phyloP scores from a whole-genome alignment of 92 coral and sea anemone species.

The Actinostola sp. region DNA sequence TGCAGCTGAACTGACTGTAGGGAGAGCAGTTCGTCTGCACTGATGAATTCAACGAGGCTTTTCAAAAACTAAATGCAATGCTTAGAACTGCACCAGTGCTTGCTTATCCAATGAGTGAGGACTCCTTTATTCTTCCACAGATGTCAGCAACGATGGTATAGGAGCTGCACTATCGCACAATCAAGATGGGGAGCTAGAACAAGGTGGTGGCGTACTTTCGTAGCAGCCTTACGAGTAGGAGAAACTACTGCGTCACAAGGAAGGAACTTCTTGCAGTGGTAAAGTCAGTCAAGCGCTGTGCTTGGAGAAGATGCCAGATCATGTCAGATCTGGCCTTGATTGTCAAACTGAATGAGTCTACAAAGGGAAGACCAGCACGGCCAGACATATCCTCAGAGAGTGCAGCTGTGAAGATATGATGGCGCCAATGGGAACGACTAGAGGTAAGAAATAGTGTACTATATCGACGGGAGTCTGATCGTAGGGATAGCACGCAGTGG shows the following conservation, averaged over 20 bases:
- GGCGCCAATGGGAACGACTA: constrained; percentile 46
- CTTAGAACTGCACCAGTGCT: constrained; percentile 37
- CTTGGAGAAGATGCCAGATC: constrained; percentile 21
- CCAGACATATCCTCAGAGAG: too few species aligned
- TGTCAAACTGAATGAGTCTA: constrained; percentile 7
- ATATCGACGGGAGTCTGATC: constrained; percentile 23
- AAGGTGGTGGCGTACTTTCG: constrained; percentile 39
- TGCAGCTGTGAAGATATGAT: constrained; percentile 26
- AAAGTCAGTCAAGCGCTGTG: constrained; percentile 32
- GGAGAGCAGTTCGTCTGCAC: too few species aligned
- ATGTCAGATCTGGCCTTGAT: constrained; percentile 2
- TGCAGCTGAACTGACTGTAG: too few species aligned
- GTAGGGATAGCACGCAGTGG: constrained; percentile 11
- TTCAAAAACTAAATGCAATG: too few species aligned
- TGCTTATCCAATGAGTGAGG: constrained; percentile 22
- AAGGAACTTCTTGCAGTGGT: constrained; percentile 51
- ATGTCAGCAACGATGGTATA: constrained; percentile 45
- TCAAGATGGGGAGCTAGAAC: constrained; percentile 29
- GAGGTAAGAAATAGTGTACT: neutral
- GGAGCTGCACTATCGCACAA: constrained; percentile 48
- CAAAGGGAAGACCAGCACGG: constrained; percentile 10
- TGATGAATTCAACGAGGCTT: too few species aligned
- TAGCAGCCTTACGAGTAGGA: constrained; percentile 31
- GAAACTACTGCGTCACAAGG: constrained; percentile 48
- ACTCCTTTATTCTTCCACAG: constrained; percentile 47